phyloP scores from a whole-genome alignment of 2,888 invertebrate species.

The Aleiodes leptofemur region DNA sequence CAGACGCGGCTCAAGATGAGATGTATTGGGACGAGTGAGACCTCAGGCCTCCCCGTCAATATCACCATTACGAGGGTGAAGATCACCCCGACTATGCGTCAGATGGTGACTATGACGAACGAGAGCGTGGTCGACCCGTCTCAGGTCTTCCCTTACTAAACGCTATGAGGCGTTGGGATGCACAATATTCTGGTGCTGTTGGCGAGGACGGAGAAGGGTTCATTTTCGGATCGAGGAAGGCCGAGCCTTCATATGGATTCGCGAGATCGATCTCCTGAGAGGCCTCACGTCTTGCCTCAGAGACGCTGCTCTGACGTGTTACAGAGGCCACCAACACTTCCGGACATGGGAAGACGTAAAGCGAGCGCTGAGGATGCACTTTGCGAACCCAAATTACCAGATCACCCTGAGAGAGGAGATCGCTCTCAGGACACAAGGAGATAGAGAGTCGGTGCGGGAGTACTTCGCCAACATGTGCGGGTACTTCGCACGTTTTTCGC shows the following conservation, averaged over 20 bases:
- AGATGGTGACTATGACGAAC: conserved; percentile 1
- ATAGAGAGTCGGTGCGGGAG: no score
- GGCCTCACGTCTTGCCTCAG: conserved; percentile 32
- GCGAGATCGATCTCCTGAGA: neutral
- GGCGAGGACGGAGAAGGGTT: conserved; percentile 32
- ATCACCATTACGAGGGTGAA: no score
- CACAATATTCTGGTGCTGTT: conserved; percentile 4
- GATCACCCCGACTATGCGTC: neutral
- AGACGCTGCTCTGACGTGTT: conserved; percentile 15
- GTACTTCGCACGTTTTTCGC: no score
- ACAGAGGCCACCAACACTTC: conserved; percentile 14
- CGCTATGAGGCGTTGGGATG: neutral
- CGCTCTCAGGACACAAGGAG: no score
- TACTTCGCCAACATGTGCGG: no score
- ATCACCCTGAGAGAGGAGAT: neutral
- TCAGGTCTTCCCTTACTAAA: neutral
- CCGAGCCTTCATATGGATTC: neutral
- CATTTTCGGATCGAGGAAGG: conserved; percentile 39
- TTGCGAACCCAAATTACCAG: conserved; percentile 37
- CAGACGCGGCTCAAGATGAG: no score
- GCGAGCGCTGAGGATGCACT: conserved; percentile 3
- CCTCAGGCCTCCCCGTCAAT: no score
- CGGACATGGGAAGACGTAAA: conserved; percentile 11
- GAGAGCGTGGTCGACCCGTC: neutral
- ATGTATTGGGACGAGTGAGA: no score